Conservation (phyloP, 2,888 invertebrate genomes). For the Luffia ferchaultella region DNA sequence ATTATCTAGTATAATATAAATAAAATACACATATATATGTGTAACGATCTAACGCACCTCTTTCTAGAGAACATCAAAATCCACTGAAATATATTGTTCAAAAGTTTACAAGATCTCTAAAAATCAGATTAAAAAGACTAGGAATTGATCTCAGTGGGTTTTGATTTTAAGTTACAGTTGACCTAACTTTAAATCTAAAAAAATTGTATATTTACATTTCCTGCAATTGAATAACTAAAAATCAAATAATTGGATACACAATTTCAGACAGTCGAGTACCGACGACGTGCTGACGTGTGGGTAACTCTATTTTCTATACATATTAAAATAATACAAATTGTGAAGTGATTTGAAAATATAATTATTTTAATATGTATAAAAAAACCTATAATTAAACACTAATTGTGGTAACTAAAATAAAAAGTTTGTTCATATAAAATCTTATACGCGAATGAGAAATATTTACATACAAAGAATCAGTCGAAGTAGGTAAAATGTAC, state of each 20-base stretch:
- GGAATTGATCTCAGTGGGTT: background rate
- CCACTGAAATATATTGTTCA: background rate
- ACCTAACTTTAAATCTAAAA: conserved; percentile 7
- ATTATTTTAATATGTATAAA: background rate
- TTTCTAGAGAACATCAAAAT: background rate
- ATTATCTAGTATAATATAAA: too few species aligned
- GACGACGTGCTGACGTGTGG: background rate
- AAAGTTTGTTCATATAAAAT: background rate
- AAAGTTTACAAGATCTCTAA: background rate
- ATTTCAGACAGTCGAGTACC: background rate
- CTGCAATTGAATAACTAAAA: conserved; percentile 1
- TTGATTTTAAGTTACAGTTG: background rate
- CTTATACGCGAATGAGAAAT: background rate
- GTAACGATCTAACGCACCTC: too few species aligned
- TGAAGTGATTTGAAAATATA: background rate
- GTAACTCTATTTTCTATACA: background rate
- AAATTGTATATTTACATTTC: conserved; percentile 10
- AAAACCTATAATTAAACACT: background rate
- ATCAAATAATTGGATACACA: background rate
- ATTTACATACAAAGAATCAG: conserved; percentile 4
- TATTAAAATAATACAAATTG: background rate
- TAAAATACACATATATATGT: too few species aligned
- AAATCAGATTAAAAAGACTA: background rate
- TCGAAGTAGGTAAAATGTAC: conserved; percentile 1
- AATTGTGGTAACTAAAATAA: background rate